Conservation (phyloP, 2,113 vertebrate species). For the Narcine bancroftii region DNA sequence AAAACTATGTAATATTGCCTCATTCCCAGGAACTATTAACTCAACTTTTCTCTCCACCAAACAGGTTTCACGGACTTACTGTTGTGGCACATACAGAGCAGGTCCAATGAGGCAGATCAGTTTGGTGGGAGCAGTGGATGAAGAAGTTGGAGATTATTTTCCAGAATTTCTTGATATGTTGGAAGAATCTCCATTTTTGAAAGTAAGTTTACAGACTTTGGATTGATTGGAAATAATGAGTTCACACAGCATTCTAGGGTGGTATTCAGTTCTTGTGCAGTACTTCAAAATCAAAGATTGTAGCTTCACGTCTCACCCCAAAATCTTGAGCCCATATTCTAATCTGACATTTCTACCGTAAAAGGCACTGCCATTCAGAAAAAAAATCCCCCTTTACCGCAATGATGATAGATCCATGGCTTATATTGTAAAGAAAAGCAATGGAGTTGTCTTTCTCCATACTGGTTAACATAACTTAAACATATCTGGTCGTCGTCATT, state of each 20-base stretch:
- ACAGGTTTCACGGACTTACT: slow-evolving; percentile 88
- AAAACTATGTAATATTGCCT: no score
- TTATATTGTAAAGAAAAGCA: no score
- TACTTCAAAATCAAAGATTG: background rate
- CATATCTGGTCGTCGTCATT: no score
- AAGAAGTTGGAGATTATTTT: slow-evolving; percentile 95
- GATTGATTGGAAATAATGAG: background rate
- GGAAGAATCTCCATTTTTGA: slow-evolving; percentile 94
- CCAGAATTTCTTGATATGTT: slow-evolving; percentile 97
- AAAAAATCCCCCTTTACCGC: background rate
- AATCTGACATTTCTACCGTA: background rate
- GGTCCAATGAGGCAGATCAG: slow-evolving; percentile 98
- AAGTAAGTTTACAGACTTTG: slow-evolving; percentile 56
- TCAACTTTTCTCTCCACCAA: background rate
- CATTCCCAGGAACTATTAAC: background rate
- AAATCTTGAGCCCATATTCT: background rate
- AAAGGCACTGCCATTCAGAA: background rate
- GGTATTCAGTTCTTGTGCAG: no score
- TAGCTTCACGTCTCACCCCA: background rate
- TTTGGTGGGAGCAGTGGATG: slow-evolving; percentile 90
- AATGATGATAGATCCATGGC: background rate
- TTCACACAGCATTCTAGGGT: background rate
- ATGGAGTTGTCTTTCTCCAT: no score
- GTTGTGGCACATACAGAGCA: slow-evolving; percentile 89
- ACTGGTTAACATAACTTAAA: no score